phyloP scores from a whole-genome alignment of 2,113 vertebrate species.

The Gnathonemus longibarbis region DNA sequence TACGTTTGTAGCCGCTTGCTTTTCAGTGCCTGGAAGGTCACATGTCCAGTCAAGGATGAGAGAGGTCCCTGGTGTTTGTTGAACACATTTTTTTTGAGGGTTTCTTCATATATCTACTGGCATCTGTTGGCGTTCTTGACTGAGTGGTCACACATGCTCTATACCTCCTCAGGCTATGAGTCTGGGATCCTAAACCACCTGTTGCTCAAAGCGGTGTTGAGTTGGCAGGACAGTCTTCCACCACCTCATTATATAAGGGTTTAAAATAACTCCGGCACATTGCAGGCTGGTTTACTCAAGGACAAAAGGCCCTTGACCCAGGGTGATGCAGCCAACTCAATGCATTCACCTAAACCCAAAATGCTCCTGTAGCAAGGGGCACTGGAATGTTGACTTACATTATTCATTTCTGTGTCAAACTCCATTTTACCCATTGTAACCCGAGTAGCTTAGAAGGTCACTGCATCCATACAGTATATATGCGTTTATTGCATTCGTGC shows the following conservation, averaged over 20 bases:
- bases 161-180: background rate
- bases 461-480: background rate
- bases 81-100: background rate
- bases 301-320: constrained; percentile 36
- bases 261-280: constrained; percentile 45
- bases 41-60: background rate
- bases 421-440: background rate
- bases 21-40: background rate
- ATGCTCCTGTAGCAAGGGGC: background rate
- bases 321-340: background rate
- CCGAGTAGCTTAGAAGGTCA: background rate
- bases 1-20: background rate
- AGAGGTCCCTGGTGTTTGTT: background rate
- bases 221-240: constrained; percentile 40
- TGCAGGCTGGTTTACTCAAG: constrained; percentile 36
- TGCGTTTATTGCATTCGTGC: background rate
- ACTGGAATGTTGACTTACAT: background rate
- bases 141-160: background rate
- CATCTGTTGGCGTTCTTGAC: background rate
- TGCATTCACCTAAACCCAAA: background rate
- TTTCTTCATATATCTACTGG: background rate
- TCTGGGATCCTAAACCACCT: constrained; percentile 40
- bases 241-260: constrained; percentile 50
- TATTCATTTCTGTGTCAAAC: background rate
- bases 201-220: constrained; percentile 54